Percentiles rank a stretch among this genome's conserved stretches.
phyloP scores from a whole-genome alignment of 2,797 vertebrate species.

The Hyperoplus lanceolatus region DNA sequence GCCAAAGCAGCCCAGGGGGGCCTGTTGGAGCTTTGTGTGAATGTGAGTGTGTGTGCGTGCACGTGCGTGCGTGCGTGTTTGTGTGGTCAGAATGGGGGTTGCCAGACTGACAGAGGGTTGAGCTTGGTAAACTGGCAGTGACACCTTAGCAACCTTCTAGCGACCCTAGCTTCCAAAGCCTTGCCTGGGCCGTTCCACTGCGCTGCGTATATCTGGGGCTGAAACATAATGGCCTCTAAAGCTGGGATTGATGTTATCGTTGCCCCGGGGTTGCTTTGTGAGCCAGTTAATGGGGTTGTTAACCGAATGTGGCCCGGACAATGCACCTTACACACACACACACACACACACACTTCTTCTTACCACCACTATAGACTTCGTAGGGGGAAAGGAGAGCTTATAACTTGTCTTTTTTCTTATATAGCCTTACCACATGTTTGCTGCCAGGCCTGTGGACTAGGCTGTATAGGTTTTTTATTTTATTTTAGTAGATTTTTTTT shows the following conservation, averaged over 20 bases:
- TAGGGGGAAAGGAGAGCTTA: slow-evolving; percentile 25
- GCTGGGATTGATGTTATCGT: slow-evolving; percentile 77
- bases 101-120: slow-evolving; percentile 16
- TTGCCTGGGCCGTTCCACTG: slow-evolving; percentile 42
- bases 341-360: slow-evolving; percentile 11
- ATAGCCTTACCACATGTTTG: slow-evolving; percentile 55
- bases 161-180: slow-evolving; percentile 16
- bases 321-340: slow-evolving; percentile 58
- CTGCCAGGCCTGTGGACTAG: slow-evolving; percentile 37
- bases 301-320: slow-evolving; percentile 77
- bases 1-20: neutral
- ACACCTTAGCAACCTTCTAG: slow-evolving; percentile 52
- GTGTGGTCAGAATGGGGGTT: slow-evolving; percentile 28
- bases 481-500: slow-evolving; percentile 19
- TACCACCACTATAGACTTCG: slow-evolving; percentile 38
- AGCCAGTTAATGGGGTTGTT: slow-evolving; percentile 82
- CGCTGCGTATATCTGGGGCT: slow-evolving; percentile 53
- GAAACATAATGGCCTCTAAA: slow-evolving; percentile 75
- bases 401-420: slow-evolving; percentile 68
- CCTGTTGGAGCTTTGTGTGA: slow-evolving; percentile 16
- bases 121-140: slow-evolving; percentile 49
- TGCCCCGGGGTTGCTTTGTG: slow-evolving; percentile 77
- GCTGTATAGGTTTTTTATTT: slow-evolving; percentile 52
- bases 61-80: neutral
- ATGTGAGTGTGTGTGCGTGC: neutral